Base-by-base conservation (phyloP, 2,888 invertebrate species). In the Lottia gigantea region DNA sequence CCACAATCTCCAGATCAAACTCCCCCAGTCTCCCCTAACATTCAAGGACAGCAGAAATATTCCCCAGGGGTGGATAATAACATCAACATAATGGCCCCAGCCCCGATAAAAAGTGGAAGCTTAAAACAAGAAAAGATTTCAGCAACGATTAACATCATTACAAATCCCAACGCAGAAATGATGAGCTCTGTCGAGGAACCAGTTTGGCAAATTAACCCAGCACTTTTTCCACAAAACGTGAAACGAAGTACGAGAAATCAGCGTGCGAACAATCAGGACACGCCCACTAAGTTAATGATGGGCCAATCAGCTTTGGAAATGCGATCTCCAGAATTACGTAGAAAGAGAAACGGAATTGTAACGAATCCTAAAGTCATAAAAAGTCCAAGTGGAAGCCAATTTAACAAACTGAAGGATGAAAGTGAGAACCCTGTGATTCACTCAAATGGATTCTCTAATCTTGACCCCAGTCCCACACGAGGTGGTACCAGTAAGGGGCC, bases 1-100 rank as follows among this genome's bases (percentile, higher is more conserved):
- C 92, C 92, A 0, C 92, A 92, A 88, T 92, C 92, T 90, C 91
- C 94, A 78, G 93, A 94, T 76, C 95, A 95, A 87, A 94, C 94
- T 45, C 95, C 95, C 7, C 94, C 94, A 0, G 92, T 93, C 72
- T 94, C 94, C 46, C 94, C 94, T 16, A 87, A 89, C 49, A 86
- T 86, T 76, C 88, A 89, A 72, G 75, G 71, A 26, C 73, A 72
- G 45, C 71, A 75, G 62, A 63, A 31, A 65, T 26, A 66, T n/a
- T 78, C 78, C 0, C 78, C 78, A 25, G 74, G 73, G n/a, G 67
- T 74, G 25, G 79, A 78, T 67, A 71, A 75, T 11, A 80, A 79
- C 66, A 67, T 81, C 12, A 82, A 80, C 68, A 74, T 79, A 46
- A 73, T 79, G 55, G 78, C 77, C 4, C 77, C 78, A 16, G 78